A percentile compares a stretch with the other conserved stretches of the same genome.
These are phyloP conservation scores for Leptinotarsa peninsularis DNA, from an alignment of 2,888 invertebrate genomes.

Conservation along the genomic window DNA sequence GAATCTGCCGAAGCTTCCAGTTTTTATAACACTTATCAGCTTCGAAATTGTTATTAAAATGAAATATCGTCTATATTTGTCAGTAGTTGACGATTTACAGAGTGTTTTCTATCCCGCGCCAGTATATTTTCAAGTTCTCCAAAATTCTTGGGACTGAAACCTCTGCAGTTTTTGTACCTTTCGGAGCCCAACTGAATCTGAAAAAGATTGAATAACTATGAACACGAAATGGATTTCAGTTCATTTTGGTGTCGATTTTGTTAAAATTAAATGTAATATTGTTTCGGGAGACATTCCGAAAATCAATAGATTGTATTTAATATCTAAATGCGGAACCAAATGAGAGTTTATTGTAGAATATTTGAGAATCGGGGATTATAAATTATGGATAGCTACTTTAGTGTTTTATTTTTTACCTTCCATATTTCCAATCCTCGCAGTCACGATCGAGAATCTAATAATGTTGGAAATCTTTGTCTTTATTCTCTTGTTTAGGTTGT, in stretches of 20 bases:
- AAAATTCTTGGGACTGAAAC: conserved; percentile 17
- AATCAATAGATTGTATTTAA: conserved; percentile 37
- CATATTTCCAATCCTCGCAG: not conserved
- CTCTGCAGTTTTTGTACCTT: conserved; percentile 32
- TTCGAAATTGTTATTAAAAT: not conserved
- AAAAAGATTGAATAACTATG: conserved; percentile 15
- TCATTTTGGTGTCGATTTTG: conserved; percentile 23
- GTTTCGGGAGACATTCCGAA: conserved; percentile 18
- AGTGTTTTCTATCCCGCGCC: not conserved
- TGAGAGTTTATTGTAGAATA: conserved; percentile 34
- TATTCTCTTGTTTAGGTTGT: not conserved
- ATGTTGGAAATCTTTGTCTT: not conserved
- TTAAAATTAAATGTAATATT: conserved; percentile 21
- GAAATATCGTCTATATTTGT: too few relatives aligned
- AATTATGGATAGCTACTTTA: conserved; percentile 15
- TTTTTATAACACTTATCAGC: not conserved
- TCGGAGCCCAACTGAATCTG: conserved; percentile 26
- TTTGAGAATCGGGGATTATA: conserved; percentile 31
- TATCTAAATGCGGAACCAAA: conserved; percentile 43
- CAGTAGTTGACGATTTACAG: not conserved
- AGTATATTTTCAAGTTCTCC: not conserved
- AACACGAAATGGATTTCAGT: conserved; percentile 29
- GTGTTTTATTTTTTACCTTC: not conserved
- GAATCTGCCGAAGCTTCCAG: not conserved
- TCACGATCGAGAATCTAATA: too few relatives aligned